phyloP scores from a whole-genome alignment of 2,888 invertebrate genomes.

The Pterostichus madidus region DNA sequence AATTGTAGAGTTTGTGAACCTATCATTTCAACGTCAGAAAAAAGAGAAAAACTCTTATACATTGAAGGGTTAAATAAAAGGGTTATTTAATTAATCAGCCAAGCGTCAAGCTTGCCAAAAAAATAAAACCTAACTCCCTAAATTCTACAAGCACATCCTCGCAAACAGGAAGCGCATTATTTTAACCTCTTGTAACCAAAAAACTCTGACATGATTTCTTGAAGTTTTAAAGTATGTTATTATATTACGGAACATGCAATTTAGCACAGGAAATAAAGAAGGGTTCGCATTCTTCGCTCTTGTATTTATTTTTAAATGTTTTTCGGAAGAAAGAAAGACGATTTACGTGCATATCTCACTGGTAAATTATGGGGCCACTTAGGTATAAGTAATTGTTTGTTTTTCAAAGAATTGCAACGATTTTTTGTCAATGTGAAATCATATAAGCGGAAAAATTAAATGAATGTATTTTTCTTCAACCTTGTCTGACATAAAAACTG shows the following conservation, averaged over 20 bases:
- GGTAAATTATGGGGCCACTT: not conserved
- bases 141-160: conserved; percentile 30
- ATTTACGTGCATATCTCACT: conserved; percentile 34
- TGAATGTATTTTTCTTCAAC: conserved; percentile 15
- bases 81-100: conserved; percentile 57
- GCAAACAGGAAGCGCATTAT: conserved; percentile 49
- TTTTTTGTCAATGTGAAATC: not conserved
- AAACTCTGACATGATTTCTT: conserved; percentile 59
- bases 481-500: too few species aligned
- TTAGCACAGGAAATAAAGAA: conserved; percentile 38
- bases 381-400: not conserved
- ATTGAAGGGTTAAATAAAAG: conserved; percentile 59
- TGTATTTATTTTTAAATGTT: not conserved
- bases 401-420: conserved; percentile 20
- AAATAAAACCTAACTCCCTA: conserved; percentile 53
- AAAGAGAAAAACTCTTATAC: not conserved
- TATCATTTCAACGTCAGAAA: conserved; percentile 50
- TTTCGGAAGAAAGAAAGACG: conserved; percentile 7
- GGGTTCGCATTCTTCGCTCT: conserved; percentile 9
- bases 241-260: conserved; percentile 38
- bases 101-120: conserved; percentile 61
- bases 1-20: conserved; percentile 25
- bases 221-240: conserved; percentile 53
- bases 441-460: conserved; percentile 12
- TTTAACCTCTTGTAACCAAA: conserved; percentile 35